Evolutionary conservation across 2,888 invertebrate genomes (phyloP).

Genomic region (Hypomecis punctinalis): DNA sequence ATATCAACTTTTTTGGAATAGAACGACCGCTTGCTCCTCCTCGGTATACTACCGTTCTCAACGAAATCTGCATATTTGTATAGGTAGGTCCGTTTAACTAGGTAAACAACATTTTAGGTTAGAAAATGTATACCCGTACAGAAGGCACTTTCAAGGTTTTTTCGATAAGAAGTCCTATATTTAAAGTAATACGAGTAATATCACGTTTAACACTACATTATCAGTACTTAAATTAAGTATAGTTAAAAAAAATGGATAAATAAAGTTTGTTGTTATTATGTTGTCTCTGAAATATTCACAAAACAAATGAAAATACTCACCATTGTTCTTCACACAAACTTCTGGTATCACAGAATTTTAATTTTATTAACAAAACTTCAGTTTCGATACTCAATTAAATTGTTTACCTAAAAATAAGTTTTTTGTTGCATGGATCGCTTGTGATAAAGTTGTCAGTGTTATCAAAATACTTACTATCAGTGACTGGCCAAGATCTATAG

Average conservation of each 20-base stretch:
- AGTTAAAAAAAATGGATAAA: background rate
- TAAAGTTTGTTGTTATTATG: background rate
- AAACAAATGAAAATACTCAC: background rate
- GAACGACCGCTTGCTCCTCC: no score
- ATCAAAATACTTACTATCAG: background rate
- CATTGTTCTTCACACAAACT: conserved; percentile 2
- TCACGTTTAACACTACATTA: no score
- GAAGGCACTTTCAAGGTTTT: no score
- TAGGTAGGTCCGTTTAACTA: background rate
- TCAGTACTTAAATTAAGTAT: background rate
- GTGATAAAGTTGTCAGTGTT: conserved; percentile 2
- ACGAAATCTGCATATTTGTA: no score
- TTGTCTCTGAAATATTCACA: background rate
- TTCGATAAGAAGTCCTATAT: no score
- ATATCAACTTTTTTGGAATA: no score
- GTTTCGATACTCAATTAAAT: background rate
- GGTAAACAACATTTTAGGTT: conserved; percentile 6
- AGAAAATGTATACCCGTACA: background rate
- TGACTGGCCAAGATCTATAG: background rate
- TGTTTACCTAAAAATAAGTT: background rate
- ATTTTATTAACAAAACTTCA: background rate
- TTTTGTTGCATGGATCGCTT: background rate
- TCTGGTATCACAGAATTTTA: background rate
- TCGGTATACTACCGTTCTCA: no score
- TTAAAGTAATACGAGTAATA: no score